Evolutionary conservation across 2,113 vertebrate species (phyloP), one percentile per base, ranked within the genome.

Genomic region (Cololabis saira): DNA sequence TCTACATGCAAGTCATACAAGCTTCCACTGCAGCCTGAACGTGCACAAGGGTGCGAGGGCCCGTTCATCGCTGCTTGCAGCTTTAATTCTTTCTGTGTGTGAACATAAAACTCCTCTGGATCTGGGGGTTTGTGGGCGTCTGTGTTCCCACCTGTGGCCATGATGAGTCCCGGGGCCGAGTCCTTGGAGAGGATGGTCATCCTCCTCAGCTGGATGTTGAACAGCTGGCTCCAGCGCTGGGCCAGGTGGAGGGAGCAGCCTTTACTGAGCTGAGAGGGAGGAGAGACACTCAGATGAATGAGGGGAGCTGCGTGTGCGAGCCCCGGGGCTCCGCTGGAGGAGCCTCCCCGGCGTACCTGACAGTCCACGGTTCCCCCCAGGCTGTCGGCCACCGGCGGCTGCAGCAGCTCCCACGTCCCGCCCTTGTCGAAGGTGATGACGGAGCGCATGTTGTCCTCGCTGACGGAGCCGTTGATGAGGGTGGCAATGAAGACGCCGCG

Each of bases 361-460:
- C 98, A 99, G 58, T 94, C 88, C n/a, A 96, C 89, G 9, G 88
- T 95, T 64, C 97, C 96, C 45, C 97, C 97, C 0, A 96, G 94
- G 53, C 64, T 95, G 0, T 96, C 96, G 44, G 94, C 93, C 0
- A 89, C 79, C 0, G 98, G 98, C 0, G 98, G 93, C 91, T 93
- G 95, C 47, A 99, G 94, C 78, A 95, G 93, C 82, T 99, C 96
- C 98, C 98, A 99, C 5, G 97, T 97, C n/a, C 98, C 97, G 0
- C 98, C 97, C 85, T 99, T 99, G 90, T 99, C 98, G 3, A 98
- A 99, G 27, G 98, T 99, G 91, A 99, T 97, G 90, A 98, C 96
- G 0, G 98, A 98, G 11, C 94, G 92, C 96, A 98, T 98, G 92
- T 98, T 98, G 89, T 98, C 95, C 72, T 98, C 96, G 11, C 84